phyloP scores from a whole-genome alignment of 2,797 vertebrate species.

The Thamnophis elegans region DNA sequence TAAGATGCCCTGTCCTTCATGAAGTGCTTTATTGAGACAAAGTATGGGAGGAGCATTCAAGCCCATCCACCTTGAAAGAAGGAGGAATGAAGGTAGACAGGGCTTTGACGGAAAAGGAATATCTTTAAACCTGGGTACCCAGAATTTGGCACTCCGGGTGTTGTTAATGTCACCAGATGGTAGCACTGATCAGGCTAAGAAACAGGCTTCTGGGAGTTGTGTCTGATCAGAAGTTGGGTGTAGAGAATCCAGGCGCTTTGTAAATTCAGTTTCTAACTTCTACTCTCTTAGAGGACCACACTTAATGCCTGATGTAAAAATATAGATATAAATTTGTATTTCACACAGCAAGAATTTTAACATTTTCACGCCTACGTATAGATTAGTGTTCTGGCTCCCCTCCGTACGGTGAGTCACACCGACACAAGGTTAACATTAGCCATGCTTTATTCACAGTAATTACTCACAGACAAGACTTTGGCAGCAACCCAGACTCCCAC shows the following conservation, averaged over 20 bases:
- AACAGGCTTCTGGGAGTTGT: background rate
- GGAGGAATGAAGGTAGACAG: background rate
- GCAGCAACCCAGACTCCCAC: no score
- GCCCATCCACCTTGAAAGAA: background rate
- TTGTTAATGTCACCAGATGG: background rate
- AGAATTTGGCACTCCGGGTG: background rate
- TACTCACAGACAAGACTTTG: no score
- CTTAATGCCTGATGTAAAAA: background rate
- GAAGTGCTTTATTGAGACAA: background rate
- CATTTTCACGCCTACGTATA: background rate
- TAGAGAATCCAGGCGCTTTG: background rate
- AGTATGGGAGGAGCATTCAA: background rate
- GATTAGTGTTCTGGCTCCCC: no score
- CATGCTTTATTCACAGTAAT: no score
- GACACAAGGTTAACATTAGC: no score
- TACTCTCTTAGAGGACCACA: background rate
- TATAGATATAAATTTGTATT: background rate
- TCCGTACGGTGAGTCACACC: no score
- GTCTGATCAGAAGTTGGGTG: background rate
- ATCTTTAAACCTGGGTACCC: background rate
- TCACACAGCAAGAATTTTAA: background rate
- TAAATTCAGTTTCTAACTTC: background rate
- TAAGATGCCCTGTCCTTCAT: background rate
- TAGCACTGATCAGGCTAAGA: background rate
- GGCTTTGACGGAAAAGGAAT: background rate